Evolutionary conservation across 2,888 invertebrate genomes (phyloP), one percentile per base, ranked within the genome.

Genomic region (Aradus depressus): DNA sequence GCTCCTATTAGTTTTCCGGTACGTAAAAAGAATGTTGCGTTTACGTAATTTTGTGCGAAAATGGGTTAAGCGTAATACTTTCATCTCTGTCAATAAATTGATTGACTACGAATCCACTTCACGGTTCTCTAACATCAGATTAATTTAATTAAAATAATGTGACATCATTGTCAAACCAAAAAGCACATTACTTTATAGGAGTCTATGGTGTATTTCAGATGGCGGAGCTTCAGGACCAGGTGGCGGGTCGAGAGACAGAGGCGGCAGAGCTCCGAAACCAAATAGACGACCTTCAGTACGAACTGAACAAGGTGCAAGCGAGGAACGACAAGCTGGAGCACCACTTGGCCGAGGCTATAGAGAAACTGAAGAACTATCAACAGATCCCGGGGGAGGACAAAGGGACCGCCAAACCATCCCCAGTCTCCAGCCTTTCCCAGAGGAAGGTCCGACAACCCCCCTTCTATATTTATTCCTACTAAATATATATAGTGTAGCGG

Each of bases 261-360:
- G 87, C 84, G 55, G 96, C 93, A 0, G 96, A 97, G 67, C 72
- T 95, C 47, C 84, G 89, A 66, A 96, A 95, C 68, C 91, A 95
- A 72, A 84, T 95, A 43, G 96, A 97, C 64, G 97, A 97, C 67
- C 70, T 95, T 47, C 92, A 93, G 66, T 97, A 92, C 64, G 92
- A 92, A 65, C 68, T 90, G 41, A 78, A 85, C 64, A 91, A 91
- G 74, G 83, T 88, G 3, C 77, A 85, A 38, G 83, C 84, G 28
- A 77, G 90, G 44, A 91, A 91, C 66, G 91, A 92, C 65, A 92
- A 93, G 65, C 70, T 93, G 16, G 93, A 93, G 65, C 87, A 90
- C 62, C 90, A 91, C 69, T 71, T 95, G 52, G 87, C 89, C 0
- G 95, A 95, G 65, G 89, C 92, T 12, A 82, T 90, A 50, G 90